A percentile compares a stretch with the other conserved stretches of the same genome.
Conservation (phyloP, 2,888 invertebrate species). For the Lasius platythorax region DNA sequence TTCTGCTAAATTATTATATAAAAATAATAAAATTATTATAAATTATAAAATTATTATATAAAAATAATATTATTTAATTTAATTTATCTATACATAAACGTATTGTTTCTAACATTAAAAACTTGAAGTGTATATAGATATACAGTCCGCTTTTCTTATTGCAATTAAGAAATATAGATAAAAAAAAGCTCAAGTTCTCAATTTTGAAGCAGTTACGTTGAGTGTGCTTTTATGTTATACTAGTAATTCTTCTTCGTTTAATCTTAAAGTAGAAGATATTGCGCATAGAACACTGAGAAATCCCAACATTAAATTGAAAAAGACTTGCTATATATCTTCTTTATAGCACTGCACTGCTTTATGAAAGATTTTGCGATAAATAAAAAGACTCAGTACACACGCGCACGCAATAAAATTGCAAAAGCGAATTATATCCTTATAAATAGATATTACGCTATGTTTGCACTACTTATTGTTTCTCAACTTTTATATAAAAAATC, state of each 20-base stretch:
- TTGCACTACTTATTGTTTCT: not conserved
- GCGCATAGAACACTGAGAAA: constrained; percentile 22
- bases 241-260: constrained; percentile 24
- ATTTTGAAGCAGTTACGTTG: constrained; percentile 8
- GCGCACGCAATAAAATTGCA: constrained; percentile 1
- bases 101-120: not conserved
- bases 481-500: not conserved
- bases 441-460: not conserved
- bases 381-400: not conserved
- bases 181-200: constrained; percentile 18
- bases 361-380: constrained; percentile 28
- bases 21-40: not conserved
- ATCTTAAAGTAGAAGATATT: constrained; percentile 40
- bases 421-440: constrained; percentile 21
- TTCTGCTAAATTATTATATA: not conserved
- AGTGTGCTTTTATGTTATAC: constrained; percentile 37
- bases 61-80: not conserved
- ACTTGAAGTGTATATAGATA: not conserved
- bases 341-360: constrained; percentile 29
- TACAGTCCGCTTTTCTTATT: not conserved
- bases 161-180: not conserved
- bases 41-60: constrained; percentile 11
- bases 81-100: not conserved
- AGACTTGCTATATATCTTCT: constrained; percentile 43
- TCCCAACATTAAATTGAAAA: constrained; percentile 38